These are phyloP conservation scores for Seriola rivoliana DNA, from an alignment of 2,113 vertebrate species.

Conservation along the genomic window DNA sequence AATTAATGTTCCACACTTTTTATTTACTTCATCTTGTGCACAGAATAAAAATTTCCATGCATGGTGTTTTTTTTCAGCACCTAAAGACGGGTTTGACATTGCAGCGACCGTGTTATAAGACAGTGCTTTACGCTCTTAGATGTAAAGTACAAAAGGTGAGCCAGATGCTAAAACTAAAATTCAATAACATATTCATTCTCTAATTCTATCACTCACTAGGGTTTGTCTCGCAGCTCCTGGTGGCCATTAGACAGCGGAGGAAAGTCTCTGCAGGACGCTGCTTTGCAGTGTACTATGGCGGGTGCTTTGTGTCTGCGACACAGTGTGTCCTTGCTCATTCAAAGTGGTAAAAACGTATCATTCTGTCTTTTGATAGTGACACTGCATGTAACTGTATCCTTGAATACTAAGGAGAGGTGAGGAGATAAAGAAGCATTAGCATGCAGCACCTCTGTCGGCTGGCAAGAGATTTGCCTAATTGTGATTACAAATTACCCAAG, in stretches of 20 bases:
- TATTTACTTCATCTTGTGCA: slow-evolving; percentile 9
- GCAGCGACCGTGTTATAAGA: not conserved
- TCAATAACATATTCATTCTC: not conserved
- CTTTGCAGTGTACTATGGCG: not conserved
- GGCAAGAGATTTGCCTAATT: slow-evolving; percentile 72
- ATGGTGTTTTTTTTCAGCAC: not conserved
- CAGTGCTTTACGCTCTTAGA: too few relatives aligned
- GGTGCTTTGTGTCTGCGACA: not conserved
- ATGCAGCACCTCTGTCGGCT: slow-evolving; percentile 51
- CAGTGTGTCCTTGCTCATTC: slow-evolving; percentile 47
- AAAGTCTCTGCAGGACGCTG: slow-evolving; percentile 4
- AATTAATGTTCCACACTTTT: slow-evolving; percentile 28
- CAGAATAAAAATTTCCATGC: not conserved
- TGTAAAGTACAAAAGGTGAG: too few relatives aligned
- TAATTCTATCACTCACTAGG: not conserved
- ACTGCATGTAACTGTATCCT: slow-evolving; percentile 41
- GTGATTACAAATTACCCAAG: slow-evolving; percentile 79
- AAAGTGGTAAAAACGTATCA: slow-evolving; percentile 33
- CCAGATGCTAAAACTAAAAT: not conserved
- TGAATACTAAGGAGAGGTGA: slow-evolving; percentile 61
- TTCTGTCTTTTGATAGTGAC: slow-evolving; percentile 33
- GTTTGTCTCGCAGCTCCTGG: not conserved
- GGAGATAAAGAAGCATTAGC: slow-evolving; percentile 70
- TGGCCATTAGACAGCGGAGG: not conserved
- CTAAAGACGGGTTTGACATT: not conserved